Evolutionary conservation across 23 tunicate species (phyloP), one percentile per base, ranked within the genome.

Genomic region (Trididemnum miniatum): DNA sequence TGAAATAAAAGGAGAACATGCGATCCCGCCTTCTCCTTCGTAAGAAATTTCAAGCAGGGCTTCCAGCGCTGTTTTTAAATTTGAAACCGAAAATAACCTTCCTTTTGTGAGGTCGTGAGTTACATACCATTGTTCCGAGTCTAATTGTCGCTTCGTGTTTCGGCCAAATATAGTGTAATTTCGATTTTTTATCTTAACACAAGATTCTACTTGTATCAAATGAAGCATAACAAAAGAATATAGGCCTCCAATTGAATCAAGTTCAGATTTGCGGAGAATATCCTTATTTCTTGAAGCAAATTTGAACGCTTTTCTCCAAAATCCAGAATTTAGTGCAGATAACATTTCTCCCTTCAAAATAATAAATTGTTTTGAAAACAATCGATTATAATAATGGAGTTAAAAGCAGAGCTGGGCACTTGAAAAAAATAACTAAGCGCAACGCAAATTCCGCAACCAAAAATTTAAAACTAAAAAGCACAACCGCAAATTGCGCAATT

Each of bases 1-100:
- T 20, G 82, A 77, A 31, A 85, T 59, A 35, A 52, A 77, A 26
- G 86, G 78, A 75, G 65, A 35, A 81, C 88, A 89, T 2, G 84
- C 65, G 0, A 82, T 30, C 1, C 94, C 84, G 1, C 94, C 94
- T 71, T 83, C 94, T n/a, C 94, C 94, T 38, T 89, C 94, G 51
- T 83, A 89, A 1, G 86, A 83, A 33, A 89, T 65, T 39, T 83
- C 85, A 1, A 89, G 26, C 31, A 79, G 44, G 34, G 94, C 88
- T 78, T 78, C 80, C 37, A 89, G 23, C 23, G 94, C 94, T 35
- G 88, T 85, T 52, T 39, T 52, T 26, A 89, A 52, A 40, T 71
- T 76, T 3, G 22, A 23, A 18, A 89, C 88, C 27, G 87, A 40
- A 83, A 83, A 77, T 5, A 85, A 20, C 1, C 20, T 38, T 29